Base-by-base conservation (phyloP, 1,140 invertebrate species). In the Platyura marginata region DNA sequence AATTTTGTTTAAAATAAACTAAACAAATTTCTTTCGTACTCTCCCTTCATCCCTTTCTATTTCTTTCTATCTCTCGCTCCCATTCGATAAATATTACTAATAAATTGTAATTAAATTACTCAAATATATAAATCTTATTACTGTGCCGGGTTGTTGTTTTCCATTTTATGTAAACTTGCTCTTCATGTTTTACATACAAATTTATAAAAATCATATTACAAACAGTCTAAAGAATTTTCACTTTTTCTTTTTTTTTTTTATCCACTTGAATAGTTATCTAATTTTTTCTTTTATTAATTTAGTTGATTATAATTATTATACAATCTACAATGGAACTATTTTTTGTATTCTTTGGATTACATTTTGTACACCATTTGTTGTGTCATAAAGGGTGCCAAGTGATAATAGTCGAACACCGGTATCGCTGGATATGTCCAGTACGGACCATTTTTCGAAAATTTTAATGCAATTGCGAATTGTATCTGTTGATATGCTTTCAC, bases 391-490 rank as follows among this genome's bases (percentile, higher is more conserved):
- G 16, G 48, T 50, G 21, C 51, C 53, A 20, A 61, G 48, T 39
- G 57, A 52, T 47, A 61, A 49, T 41, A 61, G 41, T 44, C 58
- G 52, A 47, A 59, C 41, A 45, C 59, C 59, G 21, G 59, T 69
- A 47, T 77, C 67, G 15, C 67, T 66, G 54, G 77, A 72, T 54
- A 77, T 71, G 43, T 87, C 79, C 21, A 89, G 53, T 11, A 85
- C 68, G 42, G 76, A 72, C 77, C 79, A 81, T 47, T 81, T 75
- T 51, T 85, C 72, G 34, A 85, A 74, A 2, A 87, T 52, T 48
- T 81, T 79, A 9, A 88, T 56, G 32, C 82, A 79, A 62, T 88
- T 89, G 52, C 78, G 77, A 25, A 91, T 75, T 0, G 81, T 74
- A 55, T 88, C 83, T 3, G 79, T 73, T 18, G 79, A 81, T 22